Conservation (phyloP, 2,113 vertebrate genomes). For the Zapus hudsonius region DNA sequence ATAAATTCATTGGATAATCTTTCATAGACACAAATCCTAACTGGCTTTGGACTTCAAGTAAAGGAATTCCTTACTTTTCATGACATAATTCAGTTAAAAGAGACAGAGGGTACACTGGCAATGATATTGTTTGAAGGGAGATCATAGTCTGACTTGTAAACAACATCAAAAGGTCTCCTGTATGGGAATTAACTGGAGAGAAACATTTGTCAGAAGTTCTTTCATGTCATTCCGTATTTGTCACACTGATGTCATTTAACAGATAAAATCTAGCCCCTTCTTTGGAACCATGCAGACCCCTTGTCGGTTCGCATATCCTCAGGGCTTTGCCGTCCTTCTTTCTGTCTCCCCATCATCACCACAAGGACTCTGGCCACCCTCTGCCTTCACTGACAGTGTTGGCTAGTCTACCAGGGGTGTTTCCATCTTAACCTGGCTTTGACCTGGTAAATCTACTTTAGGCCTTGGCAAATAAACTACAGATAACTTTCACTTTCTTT, state of each 20-base stretch:
- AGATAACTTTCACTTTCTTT: not conserved
- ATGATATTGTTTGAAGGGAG: slow-evolving; percentile 48
- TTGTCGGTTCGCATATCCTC: not conserved
- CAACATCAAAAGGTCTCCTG: slow-evolving; percentile 52
- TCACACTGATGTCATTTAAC: slow-evolving; percentile 44
- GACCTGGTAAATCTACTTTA: not conserved
- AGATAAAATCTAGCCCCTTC: slow-evolving; percentile 33
- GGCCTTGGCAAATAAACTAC: not conserved
- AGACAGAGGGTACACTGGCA: not conserved
- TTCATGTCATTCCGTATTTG: not conserved
- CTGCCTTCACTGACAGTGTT: not conserved
- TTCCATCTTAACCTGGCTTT: slow-evolving; percentile 31
- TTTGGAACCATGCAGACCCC: not conserved
- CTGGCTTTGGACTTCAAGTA: slow-evolving; percentile 3
- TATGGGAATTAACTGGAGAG: not conserved
- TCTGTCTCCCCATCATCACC: not conserved
- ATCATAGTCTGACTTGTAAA: slow-evolving; percentile 24
- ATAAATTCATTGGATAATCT: slow-evolving; percentile 25
- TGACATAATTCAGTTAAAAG: not conserved
- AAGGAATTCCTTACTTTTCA: slow-evolving; percentile 46
- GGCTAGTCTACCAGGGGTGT: not conserved
- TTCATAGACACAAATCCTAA: slow-evolving; percentile 33
- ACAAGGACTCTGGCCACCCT: not conserved
- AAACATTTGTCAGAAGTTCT: slow-evolving; percentile 2
- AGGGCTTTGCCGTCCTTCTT: not conserved